A percentile compares a stretch with the other conserved stretches of the same genome.
phyloP scores from a whole-genome alignment of 2,113 vertebrate genomes.

The Prinia subflava region DNA sequence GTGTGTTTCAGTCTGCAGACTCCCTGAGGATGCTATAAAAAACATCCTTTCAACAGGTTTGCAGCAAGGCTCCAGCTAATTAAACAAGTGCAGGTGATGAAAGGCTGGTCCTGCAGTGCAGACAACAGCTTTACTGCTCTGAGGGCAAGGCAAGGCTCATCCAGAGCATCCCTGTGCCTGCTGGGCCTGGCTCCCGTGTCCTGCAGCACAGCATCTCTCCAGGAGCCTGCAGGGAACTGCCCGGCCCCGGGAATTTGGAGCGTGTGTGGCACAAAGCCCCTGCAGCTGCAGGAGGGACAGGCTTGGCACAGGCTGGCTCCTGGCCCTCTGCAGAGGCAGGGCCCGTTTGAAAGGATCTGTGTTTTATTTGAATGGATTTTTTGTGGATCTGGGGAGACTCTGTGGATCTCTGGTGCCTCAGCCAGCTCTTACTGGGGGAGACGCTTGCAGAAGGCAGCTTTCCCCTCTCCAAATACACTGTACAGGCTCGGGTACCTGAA shows the following conservation, averaged over 20 bases:
- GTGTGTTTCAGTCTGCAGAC: slow-evolving; percentile 11
- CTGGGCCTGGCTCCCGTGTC: background rate
- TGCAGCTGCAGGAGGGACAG: background rate
- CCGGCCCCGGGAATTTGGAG: background rate
- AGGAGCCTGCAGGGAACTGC: background rate
- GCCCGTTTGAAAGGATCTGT: background rate
- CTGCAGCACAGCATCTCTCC: background rate
- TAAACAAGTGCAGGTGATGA: slow-evolving; percentile 22
- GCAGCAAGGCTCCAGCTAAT: slow-evolving; percentile 49
- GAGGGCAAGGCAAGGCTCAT: background rate
- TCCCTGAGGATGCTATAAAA: slow-evolving; percentile 13
- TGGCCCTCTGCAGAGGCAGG: background rate
- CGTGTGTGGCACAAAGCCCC: background rate
- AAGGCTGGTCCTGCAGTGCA: slow-evolving; percentile 21
- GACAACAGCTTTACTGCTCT: background rate
- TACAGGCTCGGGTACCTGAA: background rate
- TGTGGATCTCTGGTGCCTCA: background rate
- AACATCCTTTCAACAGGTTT: slow-evolving; percentile 40
- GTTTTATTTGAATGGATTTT: background rate
- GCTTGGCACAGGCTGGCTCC: background rate
- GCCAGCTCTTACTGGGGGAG: background rate
- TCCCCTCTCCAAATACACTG: background rate
- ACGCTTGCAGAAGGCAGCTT: background rate
- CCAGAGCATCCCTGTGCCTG: background rate
- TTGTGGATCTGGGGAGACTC: background rate